Evolutionary conservation across 2,113 vertebrate genomes (phyloP), one percentile per base, ranked within the genome.

Genomic region (Felis chaus): DNA sequence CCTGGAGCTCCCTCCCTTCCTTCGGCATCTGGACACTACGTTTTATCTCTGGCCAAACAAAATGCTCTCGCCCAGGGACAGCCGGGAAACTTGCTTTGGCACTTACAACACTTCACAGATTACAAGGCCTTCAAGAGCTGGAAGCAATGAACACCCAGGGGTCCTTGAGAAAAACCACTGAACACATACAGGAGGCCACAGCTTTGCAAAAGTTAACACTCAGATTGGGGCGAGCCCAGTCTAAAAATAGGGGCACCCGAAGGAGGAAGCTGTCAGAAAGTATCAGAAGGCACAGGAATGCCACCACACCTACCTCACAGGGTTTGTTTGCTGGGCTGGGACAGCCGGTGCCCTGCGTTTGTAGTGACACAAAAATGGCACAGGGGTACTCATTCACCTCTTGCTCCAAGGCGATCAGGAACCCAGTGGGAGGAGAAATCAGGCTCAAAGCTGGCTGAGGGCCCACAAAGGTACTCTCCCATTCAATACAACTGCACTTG

Each of bases 201-300:
- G 61, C 61, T 83, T 96, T 96, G 95, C 33, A 86, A 91, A 97
- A 96, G 57, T 45, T 45, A 63, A 89, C 27, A 4, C 2, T 91
- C 78, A 81, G 95, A 93, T 81, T 13, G 86, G 83, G 74, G 61
- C 57, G 29, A 76, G 41, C 33, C 87, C 11, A 15, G 25, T 41
- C 82, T 95, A 92, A 97, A 97, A 87, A 96, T 50, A 97, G 95
- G 66, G 23, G 48, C 53, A 93, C 21, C 27, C 14, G 79, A 89
- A 79, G 96, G 15, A 90, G 96, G 84, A 74, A 61, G 57, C 7
- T 82, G 89, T 16, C n/a, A 48, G 94, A 83, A 74, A 79, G 41
- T 23, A 27, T 82, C 53, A 86, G 91, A 0, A 95, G 57, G 82
- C 81, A 89, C 11, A 92, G 96, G 69, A 91, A 33, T 0, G 0